A percentile compares a stretch with the other conserved stretches of the same genome.
Conservation (phyloP, 2,113 vertebrate genomes). For the Heptranchias perlo region DNA sequence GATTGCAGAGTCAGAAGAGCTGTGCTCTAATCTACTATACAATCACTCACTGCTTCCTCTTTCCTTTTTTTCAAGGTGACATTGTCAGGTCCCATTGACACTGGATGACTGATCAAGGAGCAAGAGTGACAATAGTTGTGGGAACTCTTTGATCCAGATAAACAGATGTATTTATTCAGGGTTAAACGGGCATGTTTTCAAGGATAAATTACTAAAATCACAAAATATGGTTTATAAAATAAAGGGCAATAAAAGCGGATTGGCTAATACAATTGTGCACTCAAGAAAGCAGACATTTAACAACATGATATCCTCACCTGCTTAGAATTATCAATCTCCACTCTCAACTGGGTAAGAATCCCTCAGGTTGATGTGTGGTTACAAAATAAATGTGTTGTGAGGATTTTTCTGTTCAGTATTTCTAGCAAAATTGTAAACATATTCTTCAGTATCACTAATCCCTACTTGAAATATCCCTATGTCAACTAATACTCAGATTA, state of each 20-base stretch:
- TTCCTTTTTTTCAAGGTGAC: not conserved
- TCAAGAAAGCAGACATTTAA: not conserved
- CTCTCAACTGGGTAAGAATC: not conserved
- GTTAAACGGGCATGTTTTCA: too few relatives aligned
- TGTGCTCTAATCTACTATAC: not conserved
- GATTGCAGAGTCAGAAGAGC: not conserved
- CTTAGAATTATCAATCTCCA: not conserved
- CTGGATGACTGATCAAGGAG: not conserved
- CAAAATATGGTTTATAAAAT: not conserved
- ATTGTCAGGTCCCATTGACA: not conserved
- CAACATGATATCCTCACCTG: too few relatives aligned
- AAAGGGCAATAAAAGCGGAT: not conserved
- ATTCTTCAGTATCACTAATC: not conserved
- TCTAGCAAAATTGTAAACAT: not conserved
- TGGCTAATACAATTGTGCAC: not conserved
- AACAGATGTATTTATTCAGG: not conserved
- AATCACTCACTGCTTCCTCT: not conserved
- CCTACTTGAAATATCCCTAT: not conserved
- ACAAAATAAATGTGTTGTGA: not conserved
- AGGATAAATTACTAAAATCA: not conserved
- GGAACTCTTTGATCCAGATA: not conserved
- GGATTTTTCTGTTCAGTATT: not conserved
- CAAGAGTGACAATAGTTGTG: not conserved
- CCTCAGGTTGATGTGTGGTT: not conserved
- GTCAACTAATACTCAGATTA: not conserved